Evolutionary conservation across 2,888 invertebrate genomes (phyloP).

Genomic region (Craniophora ligustri): DNA sequence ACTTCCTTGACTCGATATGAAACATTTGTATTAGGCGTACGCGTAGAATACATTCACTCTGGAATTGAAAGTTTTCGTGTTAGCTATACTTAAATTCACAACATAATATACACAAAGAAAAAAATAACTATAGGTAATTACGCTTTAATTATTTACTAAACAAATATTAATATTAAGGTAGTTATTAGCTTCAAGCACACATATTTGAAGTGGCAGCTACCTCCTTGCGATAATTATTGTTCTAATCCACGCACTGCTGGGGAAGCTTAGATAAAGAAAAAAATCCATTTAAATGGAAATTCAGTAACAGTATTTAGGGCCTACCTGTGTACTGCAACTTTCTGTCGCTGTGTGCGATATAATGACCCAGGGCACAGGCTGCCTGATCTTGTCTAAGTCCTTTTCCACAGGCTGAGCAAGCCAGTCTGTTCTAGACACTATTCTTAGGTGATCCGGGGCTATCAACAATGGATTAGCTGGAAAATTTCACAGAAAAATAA

Average conservation of each 20-base stretch:
- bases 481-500: constrained; percentile 48
- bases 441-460: constrained; percentile 81
- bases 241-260: too few species aligned
- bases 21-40: constrained; percentile 90
- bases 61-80: constrained; percentile 54
- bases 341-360: constrained; percentile 91
- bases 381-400: constrained; percentile 67
- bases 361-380: constrained; percentile 87
- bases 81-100: background rate
- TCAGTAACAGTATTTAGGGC: too few species aligned
- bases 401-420: constrained; percentile 89
- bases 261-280: too few species aligned
- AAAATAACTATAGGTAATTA: too few species aligned
- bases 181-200: too few species aligned
- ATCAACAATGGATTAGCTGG: constrained; percentile 74
- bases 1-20: constrained; percentile 90
- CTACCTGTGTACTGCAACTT: constrained; percentile 86
- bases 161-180: too few species aligned
- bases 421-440: constrained; percentile 90
- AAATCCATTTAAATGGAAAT: too few species aligned
- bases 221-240: too few species aligned
- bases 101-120: background rate
- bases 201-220: too few species aligned
- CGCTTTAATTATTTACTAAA: too few species aligned
- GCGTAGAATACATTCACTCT: constrained; percentile 89